Conservation (phyloP, 2,888 invertebrate genomes). For the Rhamphomyia laevipes region DNA sequence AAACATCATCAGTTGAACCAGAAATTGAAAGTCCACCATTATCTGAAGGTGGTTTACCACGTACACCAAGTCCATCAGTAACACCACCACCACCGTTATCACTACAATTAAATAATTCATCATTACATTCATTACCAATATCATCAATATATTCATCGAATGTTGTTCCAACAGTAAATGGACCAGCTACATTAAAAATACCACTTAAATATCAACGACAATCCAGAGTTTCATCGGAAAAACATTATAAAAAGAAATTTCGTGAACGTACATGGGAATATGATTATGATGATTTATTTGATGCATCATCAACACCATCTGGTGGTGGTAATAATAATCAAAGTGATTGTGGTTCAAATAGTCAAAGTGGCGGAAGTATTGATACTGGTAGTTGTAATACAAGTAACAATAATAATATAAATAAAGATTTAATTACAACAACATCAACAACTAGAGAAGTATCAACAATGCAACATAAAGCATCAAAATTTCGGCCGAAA, state of each 20-base stretch:
- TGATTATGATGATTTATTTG: slow-evolving; percentile 29
- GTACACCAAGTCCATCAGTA: slow-evolving; percentile 35
- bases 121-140: neutral
- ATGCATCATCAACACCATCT: slow-evolving; percentile 22
- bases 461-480: slow-evolving; percentile 40
- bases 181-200: slow-evolving; percentile 35
- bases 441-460: slow-evolving; percentile 16
- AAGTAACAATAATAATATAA: slow-evolving; percentile 10
- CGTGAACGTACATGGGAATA: slow-evolving; percentile 63
- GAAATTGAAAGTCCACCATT: slow-evolving; percentile 42
- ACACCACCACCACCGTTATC: slow-evolving; percentile 30
- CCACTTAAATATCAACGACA: slow-evolving; percentile 51
- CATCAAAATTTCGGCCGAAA: slow-evolving; percentile 55
- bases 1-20: slow-evolving; percentile 35
- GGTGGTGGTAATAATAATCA: slow-evolving; percentile 7
- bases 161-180: slow-evolving; percentile 13
- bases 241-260: slow-evolving; percentile 76
- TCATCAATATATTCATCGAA: neutral
- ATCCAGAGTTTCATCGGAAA: slow-evolving; percentile 40
- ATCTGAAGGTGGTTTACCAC: slow-evolving; percentile 34
- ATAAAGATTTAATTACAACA: slow-evolving; percentile 11
- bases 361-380: slow-evolving; percentile 7
- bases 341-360: slow-evolving; percentile 7
- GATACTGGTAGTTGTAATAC: slow-evolving; percentile 3
- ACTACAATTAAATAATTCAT: slow-evolving; percentile 24